Evolutionary conservation across 37 sponge, comb jelly and placozoan species (phyloP).

Genomic region (Spongilla lacustris): DNA sequence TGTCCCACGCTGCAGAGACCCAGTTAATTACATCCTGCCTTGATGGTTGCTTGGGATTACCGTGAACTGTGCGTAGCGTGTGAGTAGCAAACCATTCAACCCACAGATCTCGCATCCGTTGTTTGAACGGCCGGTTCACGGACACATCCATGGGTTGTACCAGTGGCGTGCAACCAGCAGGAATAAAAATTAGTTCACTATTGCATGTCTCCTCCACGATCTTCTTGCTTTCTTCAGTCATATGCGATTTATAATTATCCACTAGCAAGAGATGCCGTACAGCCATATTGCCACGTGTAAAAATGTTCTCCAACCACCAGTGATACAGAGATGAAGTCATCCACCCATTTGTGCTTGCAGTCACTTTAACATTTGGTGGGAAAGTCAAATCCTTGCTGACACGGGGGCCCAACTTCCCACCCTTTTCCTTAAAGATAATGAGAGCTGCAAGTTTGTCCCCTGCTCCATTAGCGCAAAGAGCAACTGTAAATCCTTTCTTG

Average conservation of each 20-base stretch:
- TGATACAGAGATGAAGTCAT: background rate
- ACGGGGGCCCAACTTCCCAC: constrained; percentile 18
- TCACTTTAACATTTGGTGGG: constrained; percentile 24
- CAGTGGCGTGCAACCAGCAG: constrained; percentile 38
- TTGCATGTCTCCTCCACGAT: constrained; percentile 18
- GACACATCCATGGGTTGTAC: constrained; percentile 47
- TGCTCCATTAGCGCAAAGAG: constrained; percentile 24
- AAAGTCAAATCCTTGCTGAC: background rate
- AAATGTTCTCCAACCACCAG: background rate
- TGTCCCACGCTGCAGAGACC: constrained; percentile 31
- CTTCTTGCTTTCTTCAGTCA: background rate
- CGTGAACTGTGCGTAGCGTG: constrained; percentile 1
- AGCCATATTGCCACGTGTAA: background rate
- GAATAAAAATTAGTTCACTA: constrained; percentile 26
- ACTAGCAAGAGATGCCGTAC: constrained; percentile 8
- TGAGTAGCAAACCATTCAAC: constrained; percentile 10
- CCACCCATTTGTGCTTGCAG: constrained; percentile 22
- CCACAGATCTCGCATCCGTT: constrained; percentile 18
- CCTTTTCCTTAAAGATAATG: constrained; percentile 33
- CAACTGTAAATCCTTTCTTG: constrained; percentile 46
- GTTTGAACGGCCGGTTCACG: constrained; percentile 26
- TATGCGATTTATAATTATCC: constrained; percentile 19
- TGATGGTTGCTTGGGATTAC: constrained; percentile 23
- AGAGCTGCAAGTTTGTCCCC: constrained; percentile 27
- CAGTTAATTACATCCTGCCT: constrained; percentile 27